Conservation (phyloP, 2,113 vertebrate genomes). For the Diadophis punctatus region DNA sequence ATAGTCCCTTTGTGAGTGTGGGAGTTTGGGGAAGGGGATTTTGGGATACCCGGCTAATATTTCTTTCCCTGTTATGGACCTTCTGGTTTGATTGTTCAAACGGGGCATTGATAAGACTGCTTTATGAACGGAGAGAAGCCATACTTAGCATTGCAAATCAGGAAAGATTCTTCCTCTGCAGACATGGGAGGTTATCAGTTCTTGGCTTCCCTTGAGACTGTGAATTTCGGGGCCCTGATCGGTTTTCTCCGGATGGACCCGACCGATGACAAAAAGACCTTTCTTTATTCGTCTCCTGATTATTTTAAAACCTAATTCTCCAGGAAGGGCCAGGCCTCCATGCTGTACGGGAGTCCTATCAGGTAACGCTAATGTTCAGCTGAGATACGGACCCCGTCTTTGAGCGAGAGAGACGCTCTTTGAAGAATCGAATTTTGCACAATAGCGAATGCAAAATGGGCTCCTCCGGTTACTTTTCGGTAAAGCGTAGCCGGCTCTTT, state of each 20-base stretch:
- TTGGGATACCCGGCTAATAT: neutral
- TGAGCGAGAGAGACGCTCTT: constrained; percentile 59
- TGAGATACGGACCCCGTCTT: constrained; percentile 63
- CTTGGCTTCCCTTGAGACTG: constrained; percentile 25
- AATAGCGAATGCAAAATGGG: constrained; percentile 61
- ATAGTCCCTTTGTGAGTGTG: neutral
- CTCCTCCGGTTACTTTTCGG: constrained; percentile 56
- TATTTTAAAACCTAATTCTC: constrained; percentile 34
- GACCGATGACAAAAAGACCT: constrained; percentile 64
- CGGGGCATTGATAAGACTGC: constrained; percentile 48
- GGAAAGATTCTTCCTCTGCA: constrained; percentile 33
- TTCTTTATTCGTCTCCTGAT: constrained; percentile 62
- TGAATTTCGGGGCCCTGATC: constrained; percentile 51
- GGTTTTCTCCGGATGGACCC: constrained; percentile 52
- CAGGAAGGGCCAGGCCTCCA: constrained; percentile 51
- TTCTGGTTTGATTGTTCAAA: constrained; percentile 27
- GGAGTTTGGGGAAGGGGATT: neutral
- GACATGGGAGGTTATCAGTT: constrained; percentile 54
- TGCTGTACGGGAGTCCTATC: constrained; percentile 66
- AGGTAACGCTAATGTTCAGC: constrained; percentile 66
- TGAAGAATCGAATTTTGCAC: constrained; percentile 68
- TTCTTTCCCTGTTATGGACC: neutral
- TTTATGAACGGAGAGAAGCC: neutral
- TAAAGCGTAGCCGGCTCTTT: constrained; percentile 54
- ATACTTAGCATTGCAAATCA: constrained; percentile 49